Base-by-base conservation (phyloP, 1,140 invertebrate genomes). In the Saccostrea cuccullata region DNA sequence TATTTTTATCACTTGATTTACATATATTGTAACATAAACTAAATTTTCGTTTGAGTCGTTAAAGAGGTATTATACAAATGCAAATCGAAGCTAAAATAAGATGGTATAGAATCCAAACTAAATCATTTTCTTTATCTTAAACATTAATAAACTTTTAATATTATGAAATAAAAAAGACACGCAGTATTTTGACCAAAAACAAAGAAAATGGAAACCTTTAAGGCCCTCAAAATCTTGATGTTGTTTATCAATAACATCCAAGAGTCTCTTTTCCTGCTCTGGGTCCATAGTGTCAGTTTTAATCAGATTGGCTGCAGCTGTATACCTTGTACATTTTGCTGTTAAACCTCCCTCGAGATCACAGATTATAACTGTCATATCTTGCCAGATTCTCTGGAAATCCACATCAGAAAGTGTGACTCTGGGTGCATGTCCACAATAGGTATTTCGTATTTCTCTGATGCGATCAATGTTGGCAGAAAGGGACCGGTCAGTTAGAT, bases 381-480 rank as follows among this genome's bases (percentile, higher is more conserved):
- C 55, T 12, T 36, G 23, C 83, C 83, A 84, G n/a, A 47, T 40
- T 23, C 3, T 56, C 13, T 84, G 1, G n/a, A 84, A 84, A 40
- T 84, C 47, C 47, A 5, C 2, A n/a, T 84, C 55, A 2, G 83
- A 1, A 0, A 84, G 23, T 47, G 83, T 8, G 3, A 55, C 36
- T 23, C 23, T 2, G 17, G 12, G 11, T 47, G 17, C 5, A 23
- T 82, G 73, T n/a, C 73, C 73, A 82, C 30, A 23, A 84, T 26
- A 36, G 8, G 11, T 56, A 47, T 84, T 84, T 84, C 83, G 56
- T 20, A n/a, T 26, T 5, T 56, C 47, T 23, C 83, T 30, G 23
- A 84, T 47, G 12, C 83, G 36, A 13, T 84, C 83, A 26, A 84
- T 84, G 40, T 84, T 84, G 12, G 83, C 83, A 0, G 83, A 84